These are phyloP conservation scores for Danionella cerebrum DNA, from an alignment of 2,113 vertebrate genomes.

Conservation along the genomic window DNA sequence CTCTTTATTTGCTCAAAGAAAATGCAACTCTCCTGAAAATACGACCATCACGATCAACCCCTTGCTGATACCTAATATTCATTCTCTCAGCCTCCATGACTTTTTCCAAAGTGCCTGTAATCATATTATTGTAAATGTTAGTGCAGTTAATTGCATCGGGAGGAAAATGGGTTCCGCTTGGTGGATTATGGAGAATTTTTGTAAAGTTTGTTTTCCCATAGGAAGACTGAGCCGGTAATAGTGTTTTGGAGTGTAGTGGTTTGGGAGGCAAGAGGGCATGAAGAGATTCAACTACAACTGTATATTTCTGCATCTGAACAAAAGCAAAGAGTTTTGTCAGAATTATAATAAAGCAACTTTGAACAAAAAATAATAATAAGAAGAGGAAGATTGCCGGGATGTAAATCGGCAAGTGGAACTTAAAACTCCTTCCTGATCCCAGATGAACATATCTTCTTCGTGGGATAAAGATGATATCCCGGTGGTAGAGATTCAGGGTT, in stretches of 20 bases:
- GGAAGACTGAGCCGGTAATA: conserved; percentile 74
- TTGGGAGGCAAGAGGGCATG: conserved; percentile 30
- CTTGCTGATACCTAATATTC: conserved; percentile 99
- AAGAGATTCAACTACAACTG: conserved; percentile 38
- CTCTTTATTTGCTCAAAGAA: conserved; percentile 98
- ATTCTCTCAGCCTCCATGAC: conserved; percentile 88
- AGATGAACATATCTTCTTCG: no score
- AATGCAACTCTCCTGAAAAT: conserved; percentile 96
- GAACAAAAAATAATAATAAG: neutral
- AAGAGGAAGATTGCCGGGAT: no score
- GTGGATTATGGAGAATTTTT: conserved; percentile 88
- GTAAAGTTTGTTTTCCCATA: conserved; percentile 89
- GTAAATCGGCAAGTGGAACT: no score
- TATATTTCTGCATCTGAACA: conserved; percentile 20
- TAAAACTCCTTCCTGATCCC: no score
- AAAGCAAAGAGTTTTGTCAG: conserved; percentile 22
- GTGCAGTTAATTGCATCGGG: conserved; percentile 98
- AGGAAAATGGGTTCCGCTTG: conserved; percentile 97
- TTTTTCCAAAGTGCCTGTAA: conserved; percentile 98
- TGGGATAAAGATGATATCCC: no score
- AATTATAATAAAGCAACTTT: neutral
- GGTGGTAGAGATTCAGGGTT: no score
- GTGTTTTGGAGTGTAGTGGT: conserved; percentile 50
- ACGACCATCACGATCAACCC: conserved; percentile 98
- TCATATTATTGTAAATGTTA: conserved; percentile 99